phyloP scores from a whole-genome alignment of 2,113 vertebrate genomes.

The Dasypus novemcinctus region DNA sequence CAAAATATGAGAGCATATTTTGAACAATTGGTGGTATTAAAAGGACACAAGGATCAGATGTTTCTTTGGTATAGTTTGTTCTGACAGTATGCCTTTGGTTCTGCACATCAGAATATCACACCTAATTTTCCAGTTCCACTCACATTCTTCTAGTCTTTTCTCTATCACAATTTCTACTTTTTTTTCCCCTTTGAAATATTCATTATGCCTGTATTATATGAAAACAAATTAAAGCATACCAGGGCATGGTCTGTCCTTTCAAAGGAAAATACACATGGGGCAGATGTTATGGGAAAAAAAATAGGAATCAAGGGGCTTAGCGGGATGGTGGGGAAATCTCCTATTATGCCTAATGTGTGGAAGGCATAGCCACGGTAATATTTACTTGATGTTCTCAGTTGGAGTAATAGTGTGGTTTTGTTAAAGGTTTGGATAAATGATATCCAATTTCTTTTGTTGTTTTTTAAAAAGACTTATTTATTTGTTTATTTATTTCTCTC shows the following conservation, averaged over 20 bases:
- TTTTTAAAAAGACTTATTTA: too few species aligned
- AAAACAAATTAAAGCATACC: neutral
- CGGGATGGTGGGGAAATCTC: neutral
- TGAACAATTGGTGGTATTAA: neutral
- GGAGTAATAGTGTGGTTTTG: too few species aligned
- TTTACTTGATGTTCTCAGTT: neutral
- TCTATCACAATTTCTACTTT: neutral
- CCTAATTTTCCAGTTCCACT: neutral
- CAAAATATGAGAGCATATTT: neutral
- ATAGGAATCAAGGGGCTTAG: rapidly evolving
- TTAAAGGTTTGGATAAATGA: neutral
- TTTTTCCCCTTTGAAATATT: neutral
- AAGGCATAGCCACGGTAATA: neutral
- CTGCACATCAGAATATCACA: neutral
- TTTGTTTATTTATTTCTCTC: too few species aligned
- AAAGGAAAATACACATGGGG: neutral
- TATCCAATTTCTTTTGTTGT: rapidly evolving
- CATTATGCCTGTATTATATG: too few species aligned
- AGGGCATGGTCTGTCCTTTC: neutral
- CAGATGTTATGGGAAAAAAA: neutral
- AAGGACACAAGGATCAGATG: neutral
- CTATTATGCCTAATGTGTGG: rapidly evolving
- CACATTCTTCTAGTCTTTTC: neutral
- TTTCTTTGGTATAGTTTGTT: too few species aligned
- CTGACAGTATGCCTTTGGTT: neutral